Evolutionary conservation across 64 coral and sea anemone species (phyloP).

Genomic region (Porites australiensis): DNA sequence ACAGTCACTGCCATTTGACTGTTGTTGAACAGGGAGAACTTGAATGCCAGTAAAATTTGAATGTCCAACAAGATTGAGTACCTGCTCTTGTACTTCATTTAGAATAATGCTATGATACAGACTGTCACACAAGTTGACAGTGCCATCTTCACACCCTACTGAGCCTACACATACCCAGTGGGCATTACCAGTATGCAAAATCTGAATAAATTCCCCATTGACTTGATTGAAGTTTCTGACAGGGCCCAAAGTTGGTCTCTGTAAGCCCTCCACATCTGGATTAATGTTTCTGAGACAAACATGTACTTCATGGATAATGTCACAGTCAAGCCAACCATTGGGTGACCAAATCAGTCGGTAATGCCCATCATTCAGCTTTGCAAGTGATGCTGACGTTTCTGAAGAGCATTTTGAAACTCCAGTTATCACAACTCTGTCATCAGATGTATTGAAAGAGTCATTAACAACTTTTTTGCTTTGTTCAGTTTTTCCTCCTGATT

Average conservation of each 20-base stretch:
- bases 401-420: not conserved
- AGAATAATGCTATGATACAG: constrained; percentile 17
- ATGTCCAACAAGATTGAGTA: constrained; percentile 27
- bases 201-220: constrained; percentile 47
- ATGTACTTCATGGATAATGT: constrained; percentile 53
- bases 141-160: not conserved
- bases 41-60: constrained; percentile 39
- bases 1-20: constrained; percentile 21
- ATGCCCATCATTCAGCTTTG: constrained; percentile 26
- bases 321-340: constrained; percentile 66
- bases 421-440: constrained; percentile 8
- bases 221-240: constrained; percentile 14
- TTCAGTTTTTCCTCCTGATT: not conserved
- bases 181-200: constrained; percentile 29
- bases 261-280: constrained; percentile 20
- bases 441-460: constrained; percentile 2
- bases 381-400: constrained; percentile 24
- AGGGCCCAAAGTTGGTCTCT: constrained; percentile 30
- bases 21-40: constrained; percentile 55
- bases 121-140: not conserved
- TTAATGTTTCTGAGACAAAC: constrained; percentile 44
- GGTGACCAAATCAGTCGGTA: constrained; percentile 56
- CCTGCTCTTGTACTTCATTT: constrained; percentile 48
- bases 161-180: constrained; percentile 22
- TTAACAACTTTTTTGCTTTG: not conserved